Evolutionary conservation across 2,113 vertebrate genomes (phyloP).

Genomic region (Herpetotheres cachinnans): DNA sequence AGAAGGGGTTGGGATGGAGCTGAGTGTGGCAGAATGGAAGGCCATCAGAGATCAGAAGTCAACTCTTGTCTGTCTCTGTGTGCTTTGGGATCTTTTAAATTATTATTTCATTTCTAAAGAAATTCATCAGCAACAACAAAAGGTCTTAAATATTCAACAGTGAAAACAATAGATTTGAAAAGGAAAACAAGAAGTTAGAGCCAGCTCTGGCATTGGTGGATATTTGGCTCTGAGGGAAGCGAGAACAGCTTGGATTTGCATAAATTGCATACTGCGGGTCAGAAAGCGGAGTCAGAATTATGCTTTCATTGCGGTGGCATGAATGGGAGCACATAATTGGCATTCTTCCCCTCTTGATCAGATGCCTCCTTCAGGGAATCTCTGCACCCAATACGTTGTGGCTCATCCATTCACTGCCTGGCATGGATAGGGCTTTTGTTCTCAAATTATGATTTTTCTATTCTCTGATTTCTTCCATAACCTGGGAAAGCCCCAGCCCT

Average conservation of each 20-base stretch:
- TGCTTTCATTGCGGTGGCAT: slow-evolving; percentile 36
- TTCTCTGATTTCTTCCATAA: slow-evolving; percentile 33
- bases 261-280: slow-evolving; percentile 39
- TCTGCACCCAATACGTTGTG: background rate
- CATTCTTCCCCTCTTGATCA: slow-evolving; percentile 50
- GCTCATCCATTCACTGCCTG: slow-evolving; percentile 40
- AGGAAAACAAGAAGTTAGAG: slow-evolving; percentile 32
- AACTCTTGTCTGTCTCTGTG: background rate
- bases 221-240: slow-evolving; percentile 43
- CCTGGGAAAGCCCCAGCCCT: slow-evolving; percentile 13
- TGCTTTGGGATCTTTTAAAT: slow-evolving; percentile 5
- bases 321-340: slow-evolving; percentile 58
- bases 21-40: background rate
- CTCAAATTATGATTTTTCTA: slow-evolving; percentile 43
- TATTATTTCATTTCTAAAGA: slow-evolving; percentile 20
- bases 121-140: background rate
- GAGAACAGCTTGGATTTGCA: slow-evolving; percentile 60
- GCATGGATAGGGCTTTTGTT: slow-evolving; percentile 55
- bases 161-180: slow-evolving; percentile 56
- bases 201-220: slow-evolving; percentile 42
- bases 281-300: slow-evolving; percentile 52
- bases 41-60: background rate
- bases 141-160: slow-evolving; percentile 52
- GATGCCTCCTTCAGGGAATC: slow-evolving; percentile 47
- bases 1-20: slow-evolving; percentile 18